These are phyloP conservation scores for Nannobrachium achirus DNA, from an alignment of 2,113 vertebrate species.

Conservation along the genomic window DNA sequence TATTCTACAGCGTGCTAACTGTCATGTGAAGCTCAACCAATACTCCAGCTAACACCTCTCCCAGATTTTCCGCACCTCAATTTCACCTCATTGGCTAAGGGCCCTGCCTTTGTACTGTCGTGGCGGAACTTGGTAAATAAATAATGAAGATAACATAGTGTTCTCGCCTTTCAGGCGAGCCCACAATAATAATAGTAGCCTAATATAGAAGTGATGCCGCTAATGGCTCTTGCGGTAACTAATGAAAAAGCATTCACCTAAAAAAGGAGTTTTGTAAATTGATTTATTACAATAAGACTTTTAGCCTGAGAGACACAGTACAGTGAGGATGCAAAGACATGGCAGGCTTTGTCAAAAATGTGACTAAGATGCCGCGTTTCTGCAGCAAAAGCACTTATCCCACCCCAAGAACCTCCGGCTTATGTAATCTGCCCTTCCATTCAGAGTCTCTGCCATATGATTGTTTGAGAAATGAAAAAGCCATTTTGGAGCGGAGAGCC, in stretches of 20 bases:
- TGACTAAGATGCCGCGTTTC: slow-evolving; percentile 6
- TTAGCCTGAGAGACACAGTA: slow-evolving; percentile 40
- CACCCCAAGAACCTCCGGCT: slow-evolving; percentile 42
- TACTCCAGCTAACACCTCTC: too few species aligned
- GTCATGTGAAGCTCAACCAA: too few species aligned
- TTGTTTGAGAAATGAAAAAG: slow-evolving; percentile 83
- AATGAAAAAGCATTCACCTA: slow-evolving; percentile 63
- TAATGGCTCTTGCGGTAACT: slow-evolving; percentile 21
- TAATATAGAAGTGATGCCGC: background rate
- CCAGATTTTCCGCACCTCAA: too few species aligned
- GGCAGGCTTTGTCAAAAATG: slow-evolving; percentile 3
- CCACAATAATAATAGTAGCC: background rate
- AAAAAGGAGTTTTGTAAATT: too few species aligned
- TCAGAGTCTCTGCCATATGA: slow-evolving; percentile 70
- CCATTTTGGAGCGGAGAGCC: slow-evolving; percentile 73
- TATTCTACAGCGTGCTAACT: too few species aligned
- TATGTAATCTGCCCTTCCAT: slow-evolving; percentile 73
- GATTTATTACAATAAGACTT: slow-evolving; percentile 54
- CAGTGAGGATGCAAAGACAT: slow-evolving; percentile 28
- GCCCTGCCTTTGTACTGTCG: too few species aligned
- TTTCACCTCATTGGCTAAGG: too few species aligned
- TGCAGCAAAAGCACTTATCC: slow-evolving; percentile 60
- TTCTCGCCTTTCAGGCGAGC: too few species aligned
- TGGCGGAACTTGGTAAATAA: too few species aligned
- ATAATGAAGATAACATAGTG: too few species aligned